These are phyloP conservation scores for Lonchura striata DNA, from an alignment of 2,113 vertebrate species.

Conservation along the genomic window DNA sequence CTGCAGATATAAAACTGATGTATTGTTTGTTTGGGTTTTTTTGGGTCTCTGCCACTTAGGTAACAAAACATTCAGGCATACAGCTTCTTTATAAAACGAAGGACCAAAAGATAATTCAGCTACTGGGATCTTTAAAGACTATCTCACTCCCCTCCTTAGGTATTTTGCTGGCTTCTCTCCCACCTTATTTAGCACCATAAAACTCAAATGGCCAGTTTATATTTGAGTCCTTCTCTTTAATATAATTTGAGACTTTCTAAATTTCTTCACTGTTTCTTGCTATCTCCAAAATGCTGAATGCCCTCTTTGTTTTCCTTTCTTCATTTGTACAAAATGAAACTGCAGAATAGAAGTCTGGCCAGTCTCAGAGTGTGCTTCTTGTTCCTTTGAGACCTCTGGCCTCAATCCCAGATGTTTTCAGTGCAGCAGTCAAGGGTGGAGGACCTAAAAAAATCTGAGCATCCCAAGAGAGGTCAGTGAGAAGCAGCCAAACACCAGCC, in stretches of 20 bases:
- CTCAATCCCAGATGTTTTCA: not conserved
- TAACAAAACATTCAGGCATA: not conserved
- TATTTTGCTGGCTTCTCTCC: not conserved
- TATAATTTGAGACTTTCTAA: not conserved
- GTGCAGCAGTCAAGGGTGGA: not conserved
- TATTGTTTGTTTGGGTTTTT: too few species aligned
- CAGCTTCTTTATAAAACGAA: not conserved
- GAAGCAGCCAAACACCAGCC: not conserved
- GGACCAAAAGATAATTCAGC: not conserved
- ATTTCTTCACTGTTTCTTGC: not conserved
- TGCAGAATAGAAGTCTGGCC: not conserved
- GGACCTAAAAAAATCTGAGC: not conserved
- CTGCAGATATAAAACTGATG: not conserved
- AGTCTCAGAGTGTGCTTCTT: not conserved
- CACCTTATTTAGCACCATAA: not conserved
- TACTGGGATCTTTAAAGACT: not conserved
- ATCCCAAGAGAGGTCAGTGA: not conserved
- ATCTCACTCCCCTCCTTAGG: not conserved
- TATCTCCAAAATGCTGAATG: not conserved
- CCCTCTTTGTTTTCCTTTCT: not conserved
- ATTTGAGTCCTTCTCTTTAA: not conserved
- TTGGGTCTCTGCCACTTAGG: not conserved
- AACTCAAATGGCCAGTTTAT: not conserved
- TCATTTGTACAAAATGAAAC: not conserved
- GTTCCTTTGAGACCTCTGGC: not conserved